Percentiles rank a stretch among this genome's conserved stretches.
Conservation (phyloP, 2,888 invertebrate species). For the Hololepta plana region DNA sequence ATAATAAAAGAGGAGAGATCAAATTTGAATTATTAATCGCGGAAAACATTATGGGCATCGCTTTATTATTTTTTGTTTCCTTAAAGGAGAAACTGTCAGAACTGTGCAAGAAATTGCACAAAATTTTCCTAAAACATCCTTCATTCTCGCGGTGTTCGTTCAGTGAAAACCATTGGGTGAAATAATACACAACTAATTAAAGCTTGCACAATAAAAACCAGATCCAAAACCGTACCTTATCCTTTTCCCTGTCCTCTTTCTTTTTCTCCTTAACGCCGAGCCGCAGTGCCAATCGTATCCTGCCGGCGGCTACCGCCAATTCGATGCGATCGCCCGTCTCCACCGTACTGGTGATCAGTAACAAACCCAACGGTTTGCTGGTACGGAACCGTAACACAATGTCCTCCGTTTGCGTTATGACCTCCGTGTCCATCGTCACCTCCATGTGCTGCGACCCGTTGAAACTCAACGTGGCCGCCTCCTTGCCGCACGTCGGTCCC, state of each 20-base stretch:
- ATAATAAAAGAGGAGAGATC: no score
- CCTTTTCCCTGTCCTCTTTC: slow-evolving; percentile 25
- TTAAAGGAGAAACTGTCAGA: no score
- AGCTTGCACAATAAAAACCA: no score
- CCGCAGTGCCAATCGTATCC: slow-evolving; percentile 63
- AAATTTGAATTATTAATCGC: no score
- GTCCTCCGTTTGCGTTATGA: slow-evolving; percentile 68
- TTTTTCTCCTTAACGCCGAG: slow-evolving; percentile 57
- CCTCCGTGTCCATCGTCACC: slow-evolving; percentile 13
- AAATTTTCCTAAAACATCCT: not conserved
- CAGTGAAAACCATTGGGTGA: not conserved
- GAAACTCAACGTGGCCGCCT: slow-evolving; percentile 70
- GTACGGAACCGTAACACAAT: slow-evolving; percentile 74
- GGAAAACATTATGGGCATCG: no score
- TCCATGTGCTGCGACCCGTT: slow-evolving; percentile 77
- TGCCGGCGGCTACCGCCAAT: slow-evolving; percentile 67
- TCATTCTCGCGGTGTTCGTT: not conserved
- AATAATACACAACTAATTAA: no score
- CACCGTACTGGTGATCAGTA: slow-evolving; percentile 63
- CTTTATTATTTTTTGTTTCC: no score
- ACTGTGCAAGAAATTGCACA: not conserved
- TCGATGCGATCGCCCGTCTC: slow-evolving; percentile 70
- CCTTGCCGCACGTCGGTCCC: slow-evolving; percentile 82
- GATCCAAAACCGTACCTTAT: slow-evolving; percentile 24
- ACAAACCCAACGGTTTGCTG: slow-evolving; percentile 53